Evolutionary conservation across 2,113 vertebrate genomes (phyloP), one percentile per base, ranked within the genome.

Genomic region (Hyaena hyaena): DNA sequence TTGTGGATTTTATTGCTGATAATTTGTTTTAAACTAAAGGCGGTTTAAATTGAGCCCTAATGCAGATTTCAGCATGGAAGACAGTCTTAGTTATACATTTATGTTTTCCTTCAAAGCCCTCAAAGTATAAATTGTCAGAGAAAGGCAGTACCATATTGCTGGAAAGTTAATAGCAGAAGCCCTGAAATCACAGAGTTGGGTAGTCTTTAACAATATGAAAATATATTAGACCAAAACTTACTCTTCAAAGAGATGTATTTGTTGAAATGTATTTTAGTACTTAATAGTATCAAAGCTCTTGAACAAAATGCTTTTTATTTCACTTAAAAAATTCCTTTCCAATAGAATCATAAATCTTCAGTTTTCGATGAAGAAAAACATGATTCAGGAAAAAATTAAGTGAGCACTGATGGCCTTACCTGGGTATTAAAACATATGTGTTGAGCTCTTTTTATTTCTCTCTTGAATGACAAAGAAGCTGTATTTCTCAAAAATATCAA

Each of bases 291-390:
- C 90, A 90, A 90, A 90, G 45, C 63, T 95, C 16, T 35, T 92
- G n/a, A 83, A 93, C 43, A 94, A 79, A 85, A 90, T 43, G n/a
- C 8, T 94, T 86, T 26, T 88, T 48, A 66, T 89, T 82, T 74
- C 43, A 92, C 16, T 55, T 81, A 5, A 79, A 92, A 87, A 94
- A 69, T 4, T 85, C 55, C 63, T 97, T 89, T 88, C 66, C 80
- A 97, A 94, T 31, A 90, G 19, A 93, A 86, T 86, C n/a, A 88
- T 79, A 33, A 96, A 45, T 96, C 73, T 94, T 91, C 33, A 48
- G 58, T 95, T 96, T 33, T 90, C 85, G 86, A 93, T 80, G 96
- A 97, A 80, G 80, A 65, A 86, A 83, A 96, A 95, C 31, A 33
- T 66, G 45, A 88, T 45, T 95, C 90, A 86, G 1, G 15, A 58